Conservation (phyloP, 2,113 vertebrate genomes). For the Alethe castanea region DNA sequence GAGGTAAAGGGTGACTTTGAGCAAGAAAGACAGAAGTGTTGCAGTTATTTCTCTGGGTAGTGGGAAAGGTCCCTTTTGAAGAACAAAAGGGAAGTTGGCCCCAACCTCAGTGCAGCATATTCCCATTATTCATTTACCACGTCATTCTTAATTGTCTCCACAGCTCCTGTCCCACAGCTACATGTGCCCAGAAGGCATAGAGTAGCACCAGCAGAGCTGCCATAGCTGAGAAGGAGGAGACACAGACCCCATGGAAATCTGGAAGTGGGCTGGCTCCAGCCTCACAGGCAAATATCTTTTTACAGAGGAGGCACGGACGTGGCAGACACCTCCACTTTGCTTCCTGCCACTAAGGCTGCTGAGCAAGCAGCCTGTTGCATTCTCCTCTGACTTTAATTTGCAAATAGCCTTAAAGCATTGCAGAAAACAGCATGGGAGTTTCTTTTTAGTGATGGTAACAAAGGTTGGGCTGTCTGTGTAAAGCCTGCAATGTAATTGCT, state of each 20-base stretch:
- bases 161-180: neutral
- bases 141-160: neutral
- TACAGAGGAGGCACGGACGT: fast-evolving
- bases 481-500: neutral
- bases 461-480: neutral
- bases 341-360: neutral
- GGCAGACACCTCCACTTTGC: neutral
- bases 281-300: neutral
- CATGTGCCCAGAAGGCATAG: neutral
- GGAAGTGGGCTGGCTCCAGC: neutral
- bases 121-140: neutral
- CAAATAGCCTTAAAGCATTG: neutral
- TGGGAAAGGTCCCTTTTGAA: neutral
- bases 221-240: neutral
- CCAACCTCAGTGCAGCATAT: neutral
- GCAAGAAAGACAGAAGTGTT: neutral
- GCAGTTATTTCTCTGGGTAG: neutral
- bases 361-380: conserved; percentile 15
- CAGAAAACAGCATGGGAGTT: neutral
- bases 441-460: neutral
- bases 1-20: neutral
- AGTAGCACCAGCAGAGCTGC: neutral
- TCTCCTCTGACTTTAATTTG: neutral
- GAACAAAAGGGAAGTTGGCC: neutral
- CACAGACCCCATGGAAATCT: neutral